These are phyloP conservation scores for Planococcus citri DNA, from an alignment of 1,140 invertebrate species.

Conservation along the genomic window DNA sequence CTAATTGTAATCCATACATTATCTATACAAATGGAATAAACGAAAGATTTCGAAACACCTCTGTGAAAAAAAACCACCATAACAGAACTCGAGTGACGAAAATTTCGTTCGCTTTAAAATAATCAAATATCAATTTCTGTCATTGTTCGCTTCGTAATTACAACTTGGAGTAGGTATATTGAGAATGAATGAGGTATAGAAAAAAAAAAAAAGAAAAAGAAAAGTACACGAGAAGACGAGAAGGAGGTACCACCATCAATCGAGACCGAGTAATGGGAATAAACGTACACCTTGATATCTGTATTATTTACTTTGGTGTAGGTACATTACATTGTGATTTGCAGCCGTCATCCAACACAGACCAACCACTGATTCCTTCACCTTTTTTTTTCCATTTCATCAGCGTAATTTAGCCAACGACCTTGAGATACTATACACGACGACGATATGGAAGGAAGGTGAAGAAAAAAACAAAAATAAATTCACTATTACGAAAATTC, in stretches of 20 bases:
- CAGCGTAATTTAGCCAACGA: background rate
- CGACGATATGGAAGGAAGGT: background rate
- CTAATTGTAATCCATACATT: no score
- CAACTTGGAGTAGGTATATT: no score
- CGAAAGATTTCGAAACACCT: no score
- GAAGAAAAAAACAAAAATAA: background rate
- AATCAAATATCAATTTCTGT: constrained; percentile 4
- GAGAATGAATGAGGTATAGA: no score
- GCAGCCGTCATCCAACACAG: background rate
- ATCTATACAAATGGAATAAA: no score
- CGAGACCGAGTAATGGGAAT: background rate
- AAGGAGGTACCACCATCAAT: background rate
- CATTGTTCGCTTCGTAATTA: background rate
- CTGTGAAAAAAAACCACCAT: no score
- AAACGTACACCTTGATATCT: background rate
- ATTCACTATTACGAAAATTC: background rate
- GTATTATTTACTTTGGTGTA: background rate
- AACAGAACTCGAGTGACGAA: no score
- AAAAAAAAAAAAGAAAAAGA: no score
- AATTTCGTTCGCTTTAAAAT: no score
- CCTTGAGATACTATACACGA: background rate
- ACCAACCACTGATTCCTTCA: background rate
- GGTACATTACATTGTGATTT: constrained; percentile 8
- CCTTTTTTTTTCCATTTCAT: background rate
- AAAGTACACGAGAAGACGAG: background rate